phyloP scores from a whole-genome alignment of 2,888 invertebrate genomes.

The Lithophane ornitopus region DNA sequence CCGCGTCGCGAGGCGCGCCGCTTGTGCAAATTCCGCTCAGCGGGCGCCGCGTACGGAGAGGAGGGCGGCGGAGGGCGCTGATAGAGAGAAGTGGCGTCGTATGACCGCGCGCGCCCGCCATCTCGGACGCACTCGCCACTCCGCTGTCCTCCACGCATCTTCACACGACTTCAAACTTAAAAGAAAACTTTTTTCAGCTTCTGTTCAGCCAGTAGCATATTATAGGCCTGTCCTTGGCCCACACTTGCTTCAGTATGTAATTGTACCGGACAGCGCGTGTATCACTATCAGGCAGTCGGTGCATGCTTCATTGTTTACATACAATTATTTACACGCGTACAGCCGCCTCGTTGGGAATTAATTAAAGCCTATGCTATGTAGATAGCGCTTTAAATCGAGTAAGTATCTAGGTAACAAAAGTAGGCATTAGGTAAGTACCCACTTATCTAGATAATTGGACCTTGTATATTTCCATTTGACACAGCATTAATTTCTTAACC shows the following conservation, averaged over 20 bases:
- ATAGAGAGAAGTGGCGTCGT: constrained; percentile 85
- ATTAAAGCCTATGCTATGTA: constrained; percentile 44
- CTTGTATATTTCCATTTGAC: constrained; percentile 29
- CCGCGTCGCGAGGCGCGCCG: constrained; percentile 81
- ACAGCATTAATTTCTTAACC: constrained; percentile 23
- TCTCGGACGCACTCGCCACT: constrained; percentile 75
- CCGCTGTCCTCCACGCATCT: constrained; percentile 63
- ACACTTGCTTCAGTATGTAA: background rate
- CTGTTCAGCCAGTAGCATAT: background rate
- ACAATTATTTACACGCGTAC: constrained; percentile 62
- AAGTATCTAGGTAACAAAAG: constrained; percentile 18
- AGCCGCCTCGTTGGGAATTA: constrained; percentile 38
- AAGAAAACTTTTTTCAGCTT: constrained; percentile 42
- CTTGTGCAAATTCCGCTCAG: constrained; percentile 86
- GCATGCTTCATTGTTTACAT: constrained; percentile 68
- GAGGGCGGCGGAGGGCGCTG: constrained; percentile 79
- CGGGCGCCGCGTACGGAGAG: constrained; percentile 76
- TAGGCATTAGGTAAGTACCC: constrained; percentile 3
- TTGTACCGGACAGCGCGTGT: constrained; percentile 36
- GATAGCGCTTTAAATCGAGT: constrained; percentile 46
- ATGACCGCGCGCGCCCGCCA: constrained; percentile 77
- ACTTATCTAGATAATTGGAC: constrained; percentile 1
- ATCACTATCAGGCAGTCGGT: constrained; percentile 51
- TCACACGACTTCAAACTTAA: constrained; percentile 31
- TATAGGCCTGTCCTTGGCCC: constrained; percentile 5